Conservation (phyloP, 2,888 invertebrate genomes). For the Camptogramma bilineatum region DNA sequence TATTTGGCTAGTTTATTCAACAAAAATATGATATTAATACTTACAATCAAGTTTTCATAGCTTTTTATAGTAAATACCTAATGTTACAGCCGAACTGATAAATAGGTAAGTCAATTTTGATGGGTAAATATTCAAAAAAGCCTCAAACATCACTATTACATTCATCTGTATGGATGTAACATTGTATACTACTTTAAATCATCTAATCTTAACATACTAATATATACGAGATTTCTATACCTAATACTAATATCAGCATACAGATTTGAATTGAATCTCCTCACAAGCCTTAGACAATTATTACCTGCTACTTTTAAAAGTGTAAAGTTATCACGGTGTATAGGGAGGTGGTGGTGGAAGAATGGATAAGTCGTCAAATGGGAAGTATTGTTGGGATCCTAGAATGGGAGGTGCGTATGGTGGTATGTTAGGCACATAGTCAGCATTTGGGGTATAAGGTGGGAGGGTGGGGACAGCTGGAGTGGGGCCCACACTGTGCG, state of each 20-base stretch:
- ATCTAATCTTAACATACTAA: slow-evolving; percentile 27
- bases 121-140: neutral
- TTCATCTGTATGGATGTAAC: slow-evolving; percentile 10
- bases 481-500: slow-evolving; percentile 85
- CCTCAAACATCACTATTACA: neutral
- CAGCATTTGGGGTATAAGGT: slow-evolving; percentile 85
- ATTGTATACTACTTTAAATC: neutral
- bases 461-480: slow-evolving; percentile 85
- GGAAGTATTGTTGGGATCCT: slow-evolving; percentile 77
- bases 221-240: slow-evolving; percentile 33
- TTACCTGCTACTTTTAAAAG: slow-evolving; percentile 46
- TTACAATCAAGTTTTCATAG: neutral
- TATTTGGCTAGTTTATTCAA: slow-evolving; percentile 22
- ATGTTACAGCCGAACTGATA: slow-evolving; percentile 13
- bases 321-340: slow-evolving; percentile 66
- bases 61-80: neutral
- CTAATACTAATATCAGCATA: slow-evolving; percentile 27
- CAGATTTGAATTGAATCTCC: slow-evolving; percentile 31
- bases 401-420: slow-evolving; percentile 72
- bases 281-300: slow-evolving; percentile 45
- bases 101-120: neutral
- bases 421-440: slow-evolving; percentile 64
- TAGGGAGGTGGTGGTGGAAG: slow-evolving; percentile 84
- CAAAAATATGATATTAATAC: slow-evolving; percentile 15
- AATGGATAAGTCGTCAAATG: slow-evolving; percentile 78